Conservation (phyloP, 2,113 vertebrate genomes). For the Peromyscus californicus region DNA sequence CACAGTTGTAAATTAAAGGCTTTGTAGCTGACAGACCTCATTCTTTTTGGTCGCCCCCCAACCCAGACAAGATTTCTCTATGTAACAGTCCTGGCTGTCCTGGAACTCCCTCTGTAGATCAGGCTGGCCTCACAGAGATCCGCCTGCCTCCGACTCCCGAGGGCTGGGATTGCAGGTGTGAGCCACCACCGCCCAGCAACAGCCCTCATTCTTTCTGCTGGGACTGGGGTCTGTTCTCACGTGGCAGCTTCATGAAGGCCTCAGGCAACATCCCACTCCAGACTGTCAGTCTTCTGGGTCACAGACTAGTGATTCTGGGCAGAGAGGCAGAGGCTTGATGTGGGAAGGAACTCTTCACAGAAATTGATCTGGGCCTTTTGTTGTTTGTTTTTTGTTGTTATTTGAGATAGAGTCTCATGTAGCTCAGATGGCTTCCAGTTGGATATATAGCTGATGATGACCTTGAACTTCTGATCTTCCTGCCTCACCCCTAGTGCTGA, state of each 20-base stretch:
- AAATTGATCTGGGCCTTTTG: not conserved
- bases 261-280: not conserved
- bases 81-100: too few species aligned
- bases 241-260: not conserved
- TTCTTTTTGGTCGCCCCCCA: not conserved
- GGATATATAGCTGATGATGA: not conserved
- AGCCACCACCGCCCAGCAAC: not conserved
- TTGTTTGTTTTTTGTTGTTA: not conserved
- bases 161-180: too few species aligned
- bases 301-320: not conserved
- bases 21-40: not conserved
- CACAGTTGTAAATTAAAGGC: not conserved
- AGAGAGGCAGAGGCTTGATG: not conserved
- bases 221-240: not conserved
- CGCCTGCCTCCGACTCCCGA: too few species aligned
- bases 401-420: not conserved
- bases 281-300: not conserved
- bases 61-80: too few species aligned
- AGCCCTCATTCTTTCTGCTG: not conserved
- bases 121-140: too few species aligned
- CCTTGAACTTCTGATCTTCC: not conserved
- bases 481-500: not conserved
- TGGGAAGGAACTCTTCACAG: not conserved
- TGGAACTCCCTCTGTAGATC: too few species aligned
- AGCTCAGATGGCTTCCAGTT: not conserved